phyloP scores from a whole-genome alignment of 1,140 invertebrate species.

The Physella acuta region DNA sequence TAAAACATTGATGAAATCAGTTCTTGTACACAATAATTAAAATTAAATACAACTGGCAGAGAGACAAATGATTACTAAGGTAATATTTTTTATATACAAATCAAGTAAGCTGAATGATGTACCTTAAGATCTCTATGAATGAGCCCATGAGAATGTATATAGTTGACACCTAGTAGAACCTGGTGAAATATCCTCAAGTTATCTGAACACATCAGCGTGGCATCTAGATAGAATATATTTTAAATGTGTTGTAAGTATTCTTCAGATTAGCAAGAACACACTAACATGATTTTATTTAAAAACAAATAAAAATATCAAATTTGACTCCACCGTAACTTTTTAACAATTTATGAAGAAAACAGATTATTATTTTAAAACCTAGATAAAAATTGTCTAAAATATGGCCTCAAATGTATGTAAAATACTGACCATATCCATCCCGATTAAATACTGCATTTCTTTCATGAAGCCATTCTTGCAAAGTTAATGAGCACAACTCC shows the following conservation, averaged over 20 bases:
- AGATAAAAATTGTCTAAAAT: too few relatives aligned
- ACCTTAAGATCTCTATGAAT: constrained; percentile 82
- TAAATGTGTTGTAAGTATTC: too few relatives aligned
- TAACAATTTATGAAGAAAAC: too few relatives aligned
- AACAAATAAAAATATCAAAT: too few relatives aligned
- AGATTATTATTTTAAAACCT: too few relatives aligned
- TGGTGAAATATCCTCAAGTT: constrained; percentile 71
- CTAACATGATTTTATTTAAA: too few relatives aligned
- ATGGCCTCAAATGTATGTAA: too few relatives aligned
- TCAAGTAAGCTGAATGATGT: constrained; percentile 23
- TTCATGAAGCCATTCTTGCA: constrained; percentile 72
- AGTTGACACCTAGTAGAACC: constrained; percentile 72
- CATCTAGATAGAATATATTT: constrained; percentile 9
- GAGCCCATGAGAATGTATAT: constrained; percentile 75
- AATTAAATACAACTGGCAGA: constrained; percentile 2
- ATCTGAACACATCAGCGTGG: constrained; percentile 35
- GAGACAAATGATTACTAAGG: too few relatives aligned
- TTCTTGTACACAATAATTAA: neutral
- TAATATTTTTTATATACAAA: constrained; percentile 9
- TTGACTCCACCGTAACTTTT: too few relatives aligned
- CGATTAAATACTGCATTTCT: constrained; percentile 59
- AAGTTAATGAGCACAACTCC: constrained; percentile 74
- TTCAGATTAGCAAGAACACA: too few relatives aligned
- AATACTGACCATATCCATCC: constrained; percentile 12
- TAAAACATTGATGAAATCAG: neutral